These are phyloP conservation scores for Coelinius sp. DNA, from an alignment of 2,888 invertebrate species.

Conservation along the genomic window DNA sequence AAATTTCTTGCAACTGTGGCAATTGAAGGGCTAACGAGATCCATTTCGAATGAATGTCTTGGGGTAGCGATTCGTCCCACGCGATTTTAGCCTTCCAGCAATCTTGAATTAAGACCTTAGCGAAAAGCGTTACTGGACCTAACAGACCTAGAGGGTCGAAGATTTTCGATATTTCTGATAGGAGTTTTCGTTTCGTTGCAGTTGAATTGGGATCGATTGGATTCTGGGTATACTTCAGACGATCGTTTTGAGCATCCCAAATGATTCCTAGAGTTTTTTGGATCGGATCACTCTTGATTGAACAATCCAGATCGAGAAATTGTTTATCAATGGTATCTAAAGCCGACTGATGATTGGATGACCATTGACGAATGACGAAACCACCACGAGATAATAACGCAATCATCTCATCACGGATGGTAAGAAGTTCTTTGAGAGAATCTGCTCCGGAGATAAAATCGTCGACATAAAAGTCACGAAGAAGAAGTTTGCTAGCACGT, in stretches of 20 bases:
- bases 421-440: slow-evolving; percentile 41
- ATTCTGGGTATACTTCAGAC: slow-evolving; percentile 26
- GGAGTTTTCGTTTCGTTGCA: too few relatives aligned
- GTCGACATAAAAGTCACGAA: slow-evolving; percentile 54
- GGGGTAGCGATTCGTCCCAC: too few relatives aligned
- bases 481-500: too few relatives aligned
- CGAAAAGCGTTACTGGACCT: slow-evolving; percentile 40
- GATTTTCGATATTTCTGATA: slow-evolving; percentile 37
- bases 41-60: too few relatives aligned
- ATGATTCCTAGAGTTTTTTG: slow-evolving; percentile 35
- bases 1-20: slow-evolving; percentile 41
- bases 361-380: slow-evolving; percentile 50
- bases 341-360: slow-evolving; percentile 40
- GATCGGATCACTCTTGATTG: slow-evolving; percentile 4
- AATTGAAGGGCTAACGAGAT: slow-evolving; percentile 37
- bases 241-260: slow-evolving; percentile 40
- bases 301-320: slow-evolving; percentile 22
- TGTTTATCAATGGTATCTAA: slow-evolving; percentile 14
- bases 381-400: slow-evolving; percentile 47
- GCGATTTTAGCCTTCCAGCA: slow-evolving; percentile 41
- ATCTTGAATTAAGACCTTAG: slow-evolving; percentile 42
- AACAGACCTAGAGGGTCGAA: slow-evolving; percentile 44
- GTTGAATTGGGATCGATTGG: neutral
- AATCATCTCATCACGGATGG: slow-evolving; percentile 44
- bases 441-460: slow-evolving; percentile 50